Evolutionary conservation across 1,140 invertebrate species (phyloP), one percentile per base, ranked within the genome.

Genomic region (Melipona quadrifasciata): DNA sequence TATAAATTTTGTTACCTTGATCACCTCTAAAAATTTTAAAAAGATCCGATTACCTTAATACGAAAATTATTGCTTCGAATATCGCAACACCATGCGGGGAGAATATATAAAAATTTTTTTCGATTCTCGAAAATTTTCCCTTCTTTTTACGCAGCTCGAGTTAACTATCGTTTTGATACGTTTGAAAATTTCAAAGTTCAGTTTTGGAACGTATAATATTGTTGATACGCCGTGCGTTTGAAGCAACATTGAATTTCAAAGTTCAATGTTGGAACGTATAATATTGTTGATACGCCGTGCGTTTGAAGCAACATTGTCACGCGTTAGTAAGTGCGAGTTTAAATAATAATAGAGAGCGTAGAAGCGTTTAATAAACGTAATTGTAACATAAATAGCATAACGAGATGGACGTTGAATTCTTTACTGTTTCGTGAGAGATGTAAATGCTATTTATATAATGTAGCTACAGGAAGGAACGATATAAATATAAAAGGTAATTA

Each of bases 1-100:
- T 16, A 71, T 34, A 5, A 61, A 79, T 51, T 34, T 86, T 19
- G 39, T 75, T 86, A 58, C 51, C n/a, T n/a, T n/a, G n/a, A 53
- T 0, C 6, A 34, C 34, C 31, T 55, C 6, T 12, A 17, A 74
- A 74, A 24, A 16, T 74, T 74, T 55, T 47, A 47, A 47, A 47
- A 47, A 47, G 39, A 10, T 10, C 8, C 8, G 39, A 47, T 47
- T 6, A 47, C 39, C 0, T 0, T n/a, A n/a, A n/a, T n/a, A n/a
- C 8, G 39, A 47, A 47, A 47, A 47, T 8, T 47, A 8, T 47
- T 39, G 6, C 39, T 12, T 12, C 11, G 58, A 61, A 61, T 61
- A 0, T 47, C 39, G 39, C 39, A 6, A 47, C 39, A 47, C 8
- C 39, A 6, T 24, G 14, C 11, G n/a, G 58, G 2, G 0, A n/a